Evolutionary conservation across 2,888 invertebrate genomes (phyloP).

Genomic region (Taphrorychus bicolor): DNA sequence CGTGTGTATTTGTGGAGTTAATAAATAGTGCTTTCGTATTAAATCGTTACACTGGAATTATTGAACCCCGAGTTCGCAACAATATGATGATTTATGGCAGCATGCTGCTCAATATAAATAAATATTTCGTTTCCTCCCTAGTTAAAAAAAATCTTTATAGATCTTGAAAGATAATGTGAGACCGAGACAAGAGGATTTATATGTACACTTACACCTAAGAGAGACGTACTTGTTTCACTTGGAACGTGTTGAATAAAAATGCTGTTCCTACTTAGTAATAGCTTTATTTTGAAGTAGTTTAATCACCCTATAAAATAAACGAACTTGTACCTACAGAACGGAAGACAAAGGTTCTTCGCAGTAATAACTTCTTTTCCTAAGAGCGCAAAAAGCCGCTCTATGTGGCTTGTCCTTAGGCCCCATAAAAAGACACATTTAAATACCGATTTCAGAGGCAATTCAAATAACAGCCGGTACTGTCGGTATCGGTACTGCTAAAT

Average conservation of each 20-base stretch:
- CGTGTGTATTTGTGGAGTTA: too few relatives aligned
- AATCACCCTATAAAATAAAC: slow-evolving; percentile 12
- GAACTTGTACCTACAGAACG: neutral
- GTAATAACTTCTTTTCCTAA: neutral
- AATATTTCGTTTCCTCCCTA: neutral
- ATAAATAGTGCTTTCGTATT: too few relatives aligned
- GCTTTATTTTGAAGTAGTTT: neutral
- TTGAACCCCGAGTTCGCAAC: too few relatives aligned
- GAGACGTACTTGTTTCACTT: slow-evolving; percentile 31
- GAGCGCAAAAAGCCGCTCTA: neutral
- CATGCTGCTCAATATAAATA: neutral
- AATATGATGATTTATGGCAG: neutral
- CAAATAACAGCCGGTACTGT: neutral
- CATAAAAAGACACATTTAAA: neutral
- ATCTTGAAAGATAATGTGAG: neutral
- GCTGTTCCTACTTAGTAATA: slow-evolving; percentile 1
- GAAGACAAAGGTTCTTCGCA: neutral
- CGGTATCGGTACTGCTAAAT: neutral
- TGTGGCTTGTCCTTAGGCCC: neutral
- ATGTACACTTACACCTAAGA: slow-evolving; percentile 17
- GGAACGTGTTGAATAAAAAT: slow-evolving; percentile 32
- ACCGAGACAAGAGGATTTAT: slow-evolving; percentile 9
- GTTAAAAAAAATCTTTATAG: neutral
- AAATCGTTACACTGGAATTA: too few relatives aligned
- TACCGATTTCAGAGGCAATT: neutral